Percentiles rank a stretch among this genome's conserved stretches.
These are phyloP conservation scores for Megalurothrips usitatus DNA, from an alignment of 2,888 invertebrate species.

Conservation along the genomic window DNA sequence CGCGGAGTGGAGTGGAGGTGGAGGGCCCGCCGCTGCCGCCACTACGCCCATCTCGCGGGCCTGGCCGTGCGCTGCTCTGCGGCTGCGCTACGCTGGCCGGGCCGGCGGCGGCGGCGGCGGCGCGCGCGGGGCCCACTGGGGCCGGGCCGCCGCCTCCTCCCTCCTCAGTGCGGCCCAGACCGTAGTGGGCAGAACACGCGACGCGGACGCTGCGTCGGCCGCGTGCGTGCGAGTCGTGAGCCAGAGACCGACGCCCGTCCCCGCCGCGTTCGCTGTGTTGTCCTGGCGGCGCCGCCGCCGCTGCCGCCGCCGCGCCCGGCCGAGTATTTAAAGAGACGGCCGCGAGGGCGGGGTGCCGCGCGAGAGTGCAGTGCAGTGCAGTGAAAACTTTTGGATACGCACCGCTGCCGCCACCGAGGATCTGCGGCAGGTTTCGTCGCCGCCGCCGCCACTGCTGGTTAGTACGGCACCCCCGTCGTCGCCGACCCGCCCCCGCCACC, in stretches of 20 bases:
- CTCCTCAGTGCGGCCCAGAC: conserved; percentile 5
- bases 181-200: neutral
- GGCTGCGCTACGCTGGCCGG: neutral
- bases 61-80: neutral
- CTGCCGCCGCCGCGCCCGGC: neutral
- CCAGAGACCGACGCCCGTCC: neutral
- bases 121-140: neutral
- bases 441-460: neutral
- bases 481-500: neutral
- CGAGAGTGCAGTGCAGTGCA: neutral
- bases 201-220: neutral
- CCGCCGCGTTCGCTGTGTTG: neutral
- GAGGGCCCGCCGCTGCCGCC: neutral
- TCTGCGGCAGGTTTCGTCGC: neutral
- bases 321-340: too few species aligned
- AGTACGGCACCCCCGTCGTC: neutral
- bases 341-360: neutral
- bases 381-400: neutral
- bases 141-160: neutral
- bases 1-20: neutral
- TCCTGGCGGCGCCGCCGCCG: neutral
- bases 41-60: neutral
- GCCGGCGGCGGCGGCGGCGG: neutral
- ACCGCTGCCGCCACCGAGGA: too few species aligned
- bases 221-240: too few species aligned